These are phyloP conservation scores for Melanocharis versteri DNA, from an alignment of 2,113 vertebrate genomes.

Conservation along the genomic window DNA sequence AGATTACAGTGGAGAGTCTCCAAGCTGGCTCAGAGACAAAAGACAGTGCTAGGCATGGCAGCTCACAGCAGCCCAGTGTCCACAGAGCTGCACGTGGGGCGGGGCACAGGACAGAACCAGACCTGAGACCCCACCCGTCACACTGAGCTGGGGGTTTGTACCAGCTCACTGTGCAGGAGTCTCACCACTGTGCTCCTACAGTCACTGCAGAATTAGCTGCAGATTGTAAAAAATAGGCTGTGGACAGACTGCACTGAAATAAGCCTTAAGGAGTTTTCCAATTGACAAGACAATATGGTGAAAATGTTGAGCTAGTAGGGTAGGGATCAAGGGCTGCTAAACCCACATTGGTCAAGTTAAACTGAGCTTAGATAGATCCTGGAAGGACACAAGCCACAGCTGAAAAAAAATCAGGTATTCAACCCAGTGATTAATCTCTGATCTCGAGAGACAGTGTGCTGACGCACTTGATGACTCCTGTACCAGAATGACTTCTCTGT, in stretches of 20 bases:
- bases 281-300: not conserved
- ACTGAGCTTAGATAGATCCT: not conserved
- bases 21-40: not conserved
- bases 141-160: not conserved
- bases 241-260: not conserved
- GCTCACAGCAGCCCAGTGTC: not conserved
- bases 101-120: not conserved
- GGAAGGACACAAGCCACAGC: not conserved
- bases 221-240: not conserved
- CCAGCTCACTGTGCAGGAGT: not conserved
- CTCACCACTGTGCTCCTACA: not conserved
- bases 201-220: not conserved
- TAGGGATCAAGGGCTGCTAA: not conserved
- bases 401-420: not conserved
- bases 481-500: not conserved
- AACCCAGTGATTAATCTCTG: not conserved
- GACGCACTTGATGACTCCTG: not conserved
- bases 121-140: not conserved
- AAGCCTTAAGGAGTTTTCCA: not conserved
- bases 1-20: not conserved
- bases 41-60: not conserved
- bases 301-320: not conserved
- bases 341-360: accelerated
- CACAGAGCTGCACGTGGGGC: accelerated
- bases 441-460: accelerated